Conservation (phyloP, 2,797 vertebrate genomes). For the Sitta carolinensis region DNA sequence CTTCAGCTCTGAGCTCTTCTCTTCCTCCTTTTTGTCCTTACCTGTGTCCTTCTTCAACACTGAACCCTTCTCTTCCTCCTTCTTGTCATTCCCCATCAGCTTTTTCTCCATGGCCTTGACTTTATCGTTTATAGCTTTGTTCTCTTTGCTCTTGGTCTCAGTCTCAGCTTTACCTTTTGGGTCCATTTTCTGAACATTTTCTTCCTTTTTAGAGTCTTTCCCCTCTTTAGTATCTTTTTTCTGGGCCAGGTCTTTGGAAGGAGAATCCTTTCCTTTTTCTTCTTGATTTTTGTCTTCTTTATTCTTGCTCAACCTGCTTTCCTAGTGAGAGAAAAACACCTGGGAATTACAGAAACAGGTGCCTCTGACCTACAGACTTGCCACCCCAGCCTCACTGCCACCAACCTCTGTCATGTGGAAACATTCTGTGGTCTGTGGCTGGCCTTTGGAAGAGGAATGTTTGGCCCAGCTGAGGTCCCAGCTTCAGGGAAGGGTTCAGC, state of each 20-base stretch:
- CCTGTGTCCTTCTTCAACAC: neutral
- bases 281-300: slow-evolving; percentile 66
- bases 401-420: neutral
- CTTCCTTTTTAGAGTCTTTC: slow-evolving; percentile 79
- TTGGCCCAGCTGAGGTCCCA: neutral
- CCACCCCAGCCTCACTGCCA: neutral
- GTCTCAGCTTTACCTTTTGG: slow-evolving; percentile 67
- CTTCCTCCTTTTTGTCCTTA: slow-evolving; percentile 54
- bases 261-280: slow-evolving; percentile 57
- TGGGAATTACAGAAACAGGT: neutral
- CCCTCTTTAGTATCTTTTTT: slow-evolving; percentile 45
- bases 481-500: neutral
- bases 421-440: neutral
- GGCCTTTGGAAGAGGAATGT: neutral
- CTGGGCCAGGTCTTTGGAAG: slow-evolving; percentile 33
- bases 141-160: slow-evolving; percentile 75
- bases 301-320: slow-evolving; percentile 57
- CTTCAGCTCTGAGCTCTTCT: neutral
- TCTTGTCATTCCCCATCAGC: slow-evolving; percentile 59
- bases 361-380: neutral
- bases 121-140: slow-evolving; percentile 72
- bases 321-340: slow-evolving; percentile 62
- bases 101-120: slow-evolving; percentile 77
- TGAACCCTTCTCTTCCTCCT: slow-evolving; percentile 48
- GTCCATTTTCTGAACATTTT: slow-evolving; percentile 56